Evolutionary conservation across 2,113 vertebrate genomes (phyloP).

Genomic region (Hippocampus guttulatus): DNA sequence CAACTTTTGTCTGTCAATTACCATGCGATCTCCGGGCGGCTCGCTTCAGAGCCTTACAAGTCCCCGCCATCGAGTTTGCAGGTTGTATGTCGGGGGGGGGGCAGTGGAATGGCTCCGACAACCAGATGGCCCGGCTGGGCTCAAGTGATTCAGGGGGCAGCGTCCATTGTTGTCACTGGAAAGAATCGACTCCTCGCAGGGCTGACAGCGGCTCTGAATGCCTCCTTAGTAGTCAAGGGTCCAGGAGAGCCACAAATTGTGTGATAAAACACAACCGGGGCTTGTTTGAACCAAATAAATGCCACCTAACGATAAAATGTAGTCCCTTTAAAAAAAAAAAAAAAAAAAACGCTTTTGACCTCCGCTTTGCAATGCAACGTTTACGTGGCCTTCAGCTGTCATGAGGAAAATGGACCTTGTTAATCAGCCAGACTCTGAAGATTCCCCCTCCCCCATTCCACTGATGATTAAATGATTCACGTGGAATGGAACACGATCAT

Average conservation of each 20-base stretch:
- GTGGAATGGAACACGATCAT: neutral
- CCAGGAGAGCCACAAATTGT: slow-evolving; percentile 10
- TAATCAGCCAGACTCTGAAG: slow-evolving; percentile 27
- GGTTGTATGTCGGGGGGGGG: slow-evolving; percentile 66
- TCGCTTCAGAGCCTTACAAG: slow-evolving; percentile 15
- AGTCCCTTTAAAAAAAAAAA: slow-evolving; percentile 26
- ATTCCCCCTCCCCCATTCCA: slow-evolving; percentile 18
- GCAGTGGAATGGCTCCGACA: slow-evolving; percentile 48
- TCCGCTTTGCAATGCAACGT: slow-evolving; percentile 25
- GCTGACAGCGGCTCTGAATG: slow-evolving; percentile 40
- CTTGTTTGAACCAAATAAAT: slow-evolving; percentile 51
- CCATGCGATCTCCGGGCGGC: slow-evolving; percentile 9
- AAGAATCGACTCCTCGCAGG: slow-evolving; percentile 45
- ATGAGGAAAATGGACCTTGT: slow-evolving; percentile 57
- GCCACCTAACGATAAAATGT: slow-evolving; percentile 43
- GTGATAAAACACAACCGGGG: slow-evolving; percentile 25
- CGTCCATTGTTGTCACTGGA: slow-evolving; percentile 55
- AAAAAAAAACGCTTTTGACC: slow-evolving; percentile 45
- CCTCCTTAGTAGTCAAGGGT: slow-evolving; percentile 40
- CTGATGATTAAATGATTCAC: slow-evolving; percentile 24
- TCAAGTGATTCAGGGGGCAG: slow-evolving; percentile 42
- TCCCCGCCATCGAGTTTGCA: slow-evolving; percentile 51
- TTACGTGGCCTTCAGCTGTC: slow-evolving; percentile 50
- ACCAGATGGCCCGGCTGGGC: slow-evolving; percentile 67
- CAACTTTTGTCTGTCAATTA: neutral